These are phyloP conservation scores for Arctocebus calabarensis DNA, from an alignment of 2,797 vertebrate species.

Conservation along the genomic window DNA sequence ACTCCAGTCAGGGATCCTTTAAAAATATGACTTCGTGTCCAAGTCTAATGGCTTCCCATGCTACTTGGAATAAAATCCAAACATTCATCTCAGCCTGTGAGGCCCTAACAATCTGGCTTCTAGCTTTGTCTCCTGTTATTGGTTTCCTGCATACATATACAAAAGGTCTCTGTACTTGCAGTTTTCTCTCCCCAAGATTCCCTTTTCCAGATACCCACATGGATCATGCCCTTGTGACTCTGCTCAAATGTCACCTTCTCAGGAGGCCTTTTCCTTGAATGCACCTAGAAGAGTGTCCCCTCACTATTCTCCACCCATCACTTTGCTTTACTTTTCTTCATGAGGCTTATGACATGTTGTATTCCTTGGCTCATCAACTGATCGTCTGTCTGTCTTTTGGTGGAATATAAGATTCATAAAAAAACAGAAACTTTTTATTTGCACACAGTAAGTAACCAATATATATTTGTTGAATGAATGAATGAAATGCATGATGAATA, in stretches of 20 bases:
- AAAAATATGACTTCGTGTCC: background rate
- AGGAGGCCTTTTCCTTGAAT: background rate
- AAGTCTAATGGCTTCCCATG: background rate
- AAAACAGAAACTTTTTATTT: background rate
- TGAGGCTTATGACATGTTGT: background rate
- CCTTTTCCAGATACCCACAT: background rate
- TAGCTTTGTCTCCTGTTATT: background rate
- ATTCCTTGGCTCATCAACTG: background rate
- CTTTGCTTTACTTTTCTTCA: background rate
- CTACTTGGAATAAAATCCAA: background rate
- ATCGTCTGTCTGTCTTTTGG: background rate
- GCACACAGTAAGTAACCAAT: background rate
- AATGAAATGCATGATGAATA: background rate
- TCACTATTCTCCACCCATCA: background rate
- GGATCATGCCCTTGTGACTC: background rate
- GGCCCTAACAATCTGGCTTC: background rate
- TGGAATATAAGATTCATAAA: background rate
- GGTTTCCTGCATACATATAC: background rate
- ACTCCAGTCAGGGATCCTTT: background rate
- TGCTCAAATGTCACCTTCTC: background rate
- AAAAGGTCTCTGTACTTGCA: background rate
- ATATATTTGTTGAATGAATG: slow-evolving; percentile 5
- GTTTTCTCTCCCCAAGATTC: background rate
- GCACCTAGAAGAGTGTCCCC: background rate
- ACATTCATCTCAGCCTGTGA: background rate